Evolutionary conservation across 2,113 vertebrate species (phyloP), one percentile per base, ranked within the genome.

Genomic region (Chiloscyllium plagiosum): DNA sequence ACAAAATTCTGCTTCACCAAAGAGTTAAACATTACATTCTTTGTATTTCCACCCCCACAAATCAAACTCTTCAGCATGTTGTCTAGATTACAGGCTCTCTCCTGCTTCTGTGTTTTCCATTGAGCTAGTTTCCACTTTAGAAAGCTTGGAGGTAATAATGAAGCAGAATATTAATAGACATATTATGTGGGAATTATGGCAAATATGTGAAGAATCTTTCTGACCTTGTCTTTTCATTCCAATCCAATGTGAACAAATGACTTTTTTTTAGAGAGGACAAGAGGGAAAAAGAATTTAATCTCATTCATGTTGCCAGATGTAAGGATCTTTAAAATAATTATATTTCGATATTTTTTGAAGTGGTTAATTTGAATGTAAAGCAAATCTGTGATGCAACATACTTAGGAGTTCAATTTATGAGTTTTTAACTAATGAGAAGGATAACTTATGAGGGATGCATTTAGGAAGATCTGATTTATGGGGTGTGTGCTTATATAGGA

Each of bases 181-280:
- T 19, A 66, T 93, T 68, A 33, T 42, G 89, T 68, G 89, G 89
- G 89, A 66, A 93, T 93, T 37, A 93, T 37, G 29, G 89, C 89
- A 93, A 92, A 92, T 61, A 61, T 56, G 86, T 56, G 50, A 50
- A 26, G 85, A 52, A 89, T 56, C 22, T 26, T 92, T n/a, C 37
- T 92, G 87, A 92, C 87, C 87, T 92, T 65, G 29, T n/a, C 56
- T 92, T 92, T 65, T 56, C 87, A 92, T 92, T 92, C 29, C 37
- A 56, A 92, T 92, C 52, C 29, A 92, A 2, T n/a, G 56, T 92
- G 87, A 90, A 90, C 5, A 61, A 65, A 90, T 65, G 15, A 87
- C 19, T 17, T 5, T 83, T 42, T 76, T 50, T 87, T 52, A 26
- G 47, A 26, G 47, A 29, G 33, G 61, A 12, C n/a, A 1, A 42